phyloP scores from a whole-genome alignment of 64 coral and sea anemone genomes.

The Trachythela sp. region DNA sequence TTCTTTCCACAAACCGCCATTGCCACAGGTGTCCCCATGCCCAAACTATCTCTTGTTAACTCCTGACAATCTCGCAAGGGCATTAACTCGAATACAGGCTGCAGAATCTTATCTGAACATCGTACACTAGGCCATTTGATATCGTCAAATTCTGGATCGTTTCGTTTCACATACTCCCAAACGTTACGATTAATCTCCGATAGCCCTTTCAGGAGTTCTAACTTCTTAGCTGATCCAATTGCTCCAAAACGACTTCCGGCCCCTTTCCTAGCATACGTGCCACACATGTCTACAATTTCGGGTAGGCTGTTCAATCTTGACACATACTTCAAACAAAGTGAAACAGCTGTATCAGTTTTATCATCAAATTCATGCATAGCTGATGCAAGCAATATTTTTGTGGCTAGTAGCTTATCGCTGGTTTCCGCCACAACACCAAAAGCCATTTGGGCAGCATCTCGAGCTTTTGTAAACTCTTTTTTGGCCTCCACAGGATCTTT shows the following conservation, averaged over 20 bases:
- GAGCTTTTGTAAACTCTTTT: conserved; percentile 94
- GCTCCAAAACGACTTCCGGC: conserved; percentile 63
- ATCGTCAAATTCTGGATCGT: conserved; percentile 35
- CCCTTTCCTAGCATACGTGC: conserved; percentile 46
- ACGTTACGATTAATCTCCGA: conserved; percentile 89
- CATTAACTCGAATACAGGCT: conserved; percentile 59
- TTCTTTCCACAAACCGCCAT: conserved; percentile 58
- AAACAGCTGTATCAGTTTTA: conserved; percentile 69
- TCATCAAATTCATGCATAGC: conserved; percentile 87
- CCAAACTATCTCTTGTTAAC: conserved; percentile 26
- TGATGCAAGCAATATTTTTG: conserved; percentile 96
- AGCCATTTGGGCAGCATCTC: conserved; percentile 88
- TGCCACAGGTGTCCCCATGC: conserved; percentile 47
- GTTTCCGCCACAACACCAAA: conserved; percentile 80
- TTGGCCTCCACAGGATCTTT: conserved; percentile 73
- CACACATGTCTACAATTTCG: conserved; percentile 48
- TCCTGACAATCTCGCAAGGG: conserved; percentile 47
- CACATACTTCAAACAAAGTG: conserved; percentile 72
- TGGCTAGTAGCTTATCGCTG: conserved; percentile 78
- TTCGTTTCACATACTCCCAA: conserved; percentile 50
- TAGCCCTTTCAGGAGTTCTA: conserved; percentile 54
- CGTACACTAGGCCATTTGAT: conserved; percentile 51
- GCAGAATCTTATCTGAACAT: conserved; percentile 17
- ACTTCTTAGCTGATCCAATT: conserved; percentile 37
- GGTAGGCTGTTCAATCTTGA: conserved; percentile 73